Evolutionary conservation across 2,797 vertebrate species (phyloP).

Genomic region (Pseudochaenichthys georgianus): DNA sequence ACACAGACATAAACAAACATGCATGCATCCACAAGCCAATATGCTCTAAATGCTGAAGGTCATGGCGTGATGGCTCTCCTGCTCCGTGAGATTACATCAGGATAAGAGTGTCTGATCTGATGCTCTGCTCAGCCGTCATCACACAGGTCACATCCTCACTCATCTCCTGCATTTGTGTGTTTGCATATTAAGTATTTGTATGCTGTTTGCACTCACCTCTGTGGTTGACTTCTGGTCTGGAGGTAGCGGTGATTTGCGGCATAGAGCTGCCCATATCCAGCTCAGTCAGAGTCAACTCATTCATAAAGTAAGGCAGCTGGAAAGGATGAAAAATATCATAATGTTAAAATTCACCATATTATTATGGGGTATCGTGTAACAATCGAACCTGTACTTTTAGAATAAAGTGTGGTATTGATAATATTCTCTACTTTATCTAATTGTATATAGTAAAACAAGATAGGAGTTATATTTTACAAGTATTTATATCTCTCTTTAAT

Average conservation of each 20-base stretch:
- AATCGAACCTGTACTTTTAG: too few relatives aligned
- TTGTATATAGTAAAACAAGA: too few relatives aligned
- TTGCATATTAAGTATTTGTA: background rate
- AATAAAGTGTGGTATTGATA: too few relatives aligned
- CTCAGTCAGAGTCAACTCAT: slow-evolving; percentile 90
- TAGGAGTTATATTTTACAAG: too few relatives aligned
- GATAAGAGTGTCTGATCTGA: slow-evolving; percentile 72
- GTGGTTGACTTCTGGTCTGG: slow-evolving; percentile 75
- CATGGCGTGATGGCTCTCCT: slow-evolving; percentile 28
- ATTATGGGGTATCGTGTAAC: too few relatives aligned
- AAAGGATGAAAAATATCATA: background rate
- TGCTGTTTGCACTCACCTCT: background rate
- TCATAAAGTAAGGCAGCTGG: slow-evolving; percentile 94
- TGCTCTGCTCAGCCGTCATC: slow-evolving; percentile 52
- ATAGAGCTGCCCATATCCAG: slow-evolving; percentile 91
- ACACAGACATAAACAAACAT: slow-evolving; percentile 25
- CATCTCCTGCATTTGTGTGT: slow-evolving; percentile 5
- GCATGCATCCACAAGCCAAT: slow-evolving; percentile 35
- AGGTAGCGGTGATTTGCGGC: slow-evolving; percentile 85
- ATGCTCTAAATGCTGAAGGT: slow-evolving; percentile 39
- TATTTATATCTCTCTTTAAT: too few relatives aligned
- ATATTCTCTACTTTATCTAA: too few relatives aligned
- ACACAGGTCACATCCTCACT: slow-evolving; percentile 29
- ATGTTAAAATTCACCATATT: background rate
- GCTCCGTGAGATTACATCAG: slow-evolving; percentile 67